Evolutionary conservation across 2,888 invertebrate genomes (phyloP), one percentile per base, ranked within the genome.

Genomic region (Drosophila formosana): DNA sequence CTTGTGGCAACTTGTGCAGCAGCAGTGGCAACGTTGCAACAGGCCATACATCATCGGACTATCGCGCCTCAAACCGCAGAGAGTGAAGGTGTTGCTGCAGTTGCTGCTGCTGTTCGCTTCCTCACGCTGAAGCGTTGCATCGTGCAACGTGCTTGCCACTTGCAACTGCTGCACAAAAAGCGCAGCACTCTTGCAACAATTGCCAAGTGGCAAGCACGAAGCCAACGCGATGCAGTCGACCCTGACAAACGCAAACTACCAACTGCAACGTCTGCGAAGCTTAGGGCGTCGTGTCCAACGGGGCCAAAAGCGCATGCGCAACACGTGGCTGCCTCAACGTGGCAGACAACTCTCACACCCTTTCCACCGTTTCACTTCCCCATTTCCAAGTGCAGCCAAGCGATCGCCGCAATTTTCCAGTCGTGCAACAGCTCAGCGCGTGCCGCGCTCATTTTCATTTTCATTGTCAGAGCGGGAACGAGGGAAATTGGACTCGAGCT

Each of bases 231-330:
- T 82, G 88, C 88, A 88, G 80, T 79, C 88, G 83, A 83, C 83
- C 86, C 82, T 83, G 82, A 83, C 85, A 83, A 82, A 84, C 88
- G 65, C 78, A 77, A 84, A 78, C 37, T 37, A 11, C 37, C 4
- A 37, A 37, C 37, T 32, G 32, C 32, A 9, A 8, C 9, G 63
- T 57, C 75, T 74, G 5, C 0, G 37, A 41, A 6, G 13, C 39
- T 41, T 67, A 72, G 79, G 88, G 89, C 81, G 79, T 88, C 84
- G 89, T 86, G 88, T 75, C 78, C 74, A 72, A 75, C 13, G 74
- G 66, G 75, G 74, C 78, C 52, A 78, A 78, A 73, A 73, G 90
- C 90, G 91, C 90, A 90, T 86, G 90, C 90, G 87, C 90, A 90
- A 91, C 90, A 90, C 90, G 90, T 91, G 91, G 89, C 88, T 72